phyloP scores from a whole-genome alignment of 2,888 invertebrate species.

The Tinea trinotella region DNA sequence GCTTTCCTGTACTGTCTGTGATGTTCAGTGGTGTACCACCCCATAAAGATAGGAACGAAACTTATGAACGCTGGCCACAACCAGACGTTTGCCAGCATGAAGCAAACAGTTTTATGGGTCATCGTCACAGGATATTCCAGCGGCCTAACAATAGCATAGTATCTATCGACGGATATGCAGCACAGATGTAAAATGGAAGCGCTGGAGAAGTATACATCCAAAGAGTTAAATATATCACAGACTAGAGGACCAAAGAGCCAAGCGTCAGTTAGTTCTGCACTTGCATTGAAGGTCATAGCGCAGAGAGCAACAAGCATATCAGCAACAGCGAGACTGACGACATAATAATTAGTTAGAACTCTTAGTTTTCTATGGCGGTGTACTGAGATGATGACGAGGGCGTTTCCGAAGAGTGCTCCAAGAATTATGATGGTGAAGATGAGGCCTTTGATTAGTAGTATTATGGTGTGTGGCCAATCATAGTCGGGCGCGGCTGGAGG shows the following conservation, averaged over 20 bases:
- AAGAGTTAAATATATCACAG: slow-evolving; percentile 95
- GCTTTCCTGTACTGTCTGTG: slow-evolving; percentile 76
- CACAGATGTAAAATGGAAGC: slow-evolving; percentile 94
- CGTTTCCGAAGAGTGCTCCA: slow-evolving; percentile 92
- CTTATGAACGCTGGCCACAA: slow-evolving; percentile 92
- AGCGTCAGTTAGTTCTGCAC: slow-evolving; percentile 86
- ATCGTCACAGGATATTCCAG: slow-evolving; percentile 93
- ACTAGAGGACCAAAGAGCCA: slow-evolving; percentile 93
- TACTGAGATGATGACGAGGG: slow-evolving; percentile 89
- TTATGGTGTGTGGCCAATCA: slow-evolving; percentile 58
- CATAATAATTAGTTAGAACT: slow-evolving; percentile 95
- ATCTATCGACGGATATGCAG: slow-evolving; percentile 94
- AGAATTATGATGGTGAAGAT: slow-evolving; percentile 90
- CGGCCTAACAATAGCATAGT: slow-evolving; percentile 92
- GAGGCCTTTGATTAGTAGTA: slow-evolving; percentile 80
- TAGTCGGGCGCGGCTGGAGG: slow-evolving; percentile 61
- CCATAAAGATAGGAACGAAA: slow-evolving; percentile 95
- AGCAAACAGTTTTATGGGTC: slow-evolving; percentile 85
- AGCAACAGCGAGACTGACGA: slow-evolving; percentile 94
- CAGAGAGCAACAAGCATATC: slow-evolving; percentile 93
- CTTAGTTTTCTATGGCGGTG: slow-evolving; percentile 85
- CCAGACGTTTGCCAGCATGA: slow-evolving; percentile 93
- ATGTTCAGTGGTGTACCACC: slow-evolving; percentile 92
- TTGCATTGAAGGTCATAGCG: slow-evolving; percentile 94
- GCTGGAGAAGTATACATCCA: slow-evolving; percentile 94